phyloP scores from a whole-genome alignment of 2,797 vertebrate species.

The Danio choprae region DNA sequence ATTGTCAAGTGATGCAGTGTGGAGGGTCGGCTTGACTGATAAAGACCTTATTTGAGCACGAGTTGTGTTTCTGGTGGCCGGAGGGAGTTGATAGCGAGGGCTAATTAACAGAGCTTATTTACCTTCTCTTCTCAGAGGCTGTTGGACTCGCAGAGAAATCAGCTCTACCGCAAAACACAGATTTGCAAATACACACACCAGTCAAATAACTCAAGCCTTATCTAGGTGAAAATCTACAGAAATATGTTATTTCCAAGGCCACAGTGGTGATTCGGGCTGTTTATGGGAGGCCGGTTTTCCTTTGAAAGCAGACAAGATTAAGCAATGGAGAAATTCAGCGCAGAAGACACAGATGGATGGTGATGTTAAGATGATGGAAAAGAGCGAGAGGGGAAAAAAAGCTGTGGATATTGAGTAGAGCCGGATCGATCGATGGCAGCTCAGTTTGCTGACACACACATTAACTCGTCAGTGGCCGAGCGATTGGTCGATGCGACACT shows the following conservation, averaged over 20 bases:
- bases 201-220: constrained; percentile 19
- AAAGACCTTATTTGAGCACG: constrained; percentile 28
- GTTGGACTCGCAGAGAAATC: constrained; percentile 32
- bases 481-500: constrained; percentile 23
- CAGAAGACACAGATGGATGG: constrained; percentile 7
- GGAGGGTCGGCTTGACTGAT: constrained; percentile 3
- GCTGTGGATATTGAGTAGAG: constrained; percentile 12
- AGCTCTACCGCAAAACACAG: constrained; percentile 21
- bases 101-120: constrained; percentile 55
- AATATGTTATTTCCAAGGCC: constrained; percentile 11
- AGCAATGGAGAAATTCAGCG: constrained; percentile 9
- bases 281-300: constrained; percentile 19
- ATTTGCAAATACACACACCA: constrained; percentile 6
- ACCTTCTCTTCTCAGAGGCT: constrained; percentile 40
- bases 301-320: constrained; percentile 32
- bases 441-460: constrained; percentile 55
- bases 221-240: constrained; percentile 28
- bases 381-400: background rate
- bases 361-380: constrained; percentile 41
- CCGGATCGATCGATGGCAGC: constrained; percentile 34
- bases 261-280: constrained; percentile 2
- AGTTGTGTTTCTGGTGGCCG: constrained; percentile 24
- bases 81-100: constrained; percentile 43
- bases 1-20: constrained; percentile 31
- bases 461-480: constrained; percentile 38